Evolutionary conservation across 2,888 invertebrate genomes (phyloP), one percentile per base, ranked within the genome.

Genomic region (Scaptodrosophila latifasciaeformis): DNA sequence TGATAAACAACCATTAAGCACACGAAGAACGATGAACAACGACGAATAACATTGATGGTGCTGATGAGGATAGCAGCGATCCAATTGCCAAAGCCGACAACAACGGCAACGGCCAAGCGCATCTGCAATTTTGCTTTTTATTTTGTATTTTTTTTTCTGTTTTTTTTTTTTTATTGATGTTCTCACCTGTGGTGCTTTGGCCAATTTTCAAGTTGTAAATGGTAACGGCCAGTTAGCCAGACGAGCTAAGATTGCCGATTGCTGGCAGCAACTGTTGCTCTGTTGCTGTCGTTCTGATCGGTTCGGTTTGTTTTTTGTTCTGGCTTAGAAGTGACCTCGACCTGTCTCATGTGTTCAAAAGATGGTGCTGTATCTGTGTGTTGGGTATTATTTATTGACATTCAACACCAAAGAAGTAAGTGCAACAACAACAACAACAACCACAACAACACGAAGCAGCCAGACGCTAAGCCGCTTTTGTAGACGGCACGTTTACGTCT

Each of bases 351-450:
- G 75, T 66, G 62, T 66, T 63, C 62, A 48, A 30, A 49, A 21
- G 40, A 10, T 51, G 18, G 21, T 24, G 39, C 40, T 58, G 52
- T 47, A 40, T 34, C 24, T 17, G 12, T 29, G 1, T 10, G 69
- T 69, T 72, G 60, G 46, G 43, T 62, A 83, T 82, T 82, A 84
- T 84, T 82, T 84, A 84, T 82, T 75, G 82, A 71, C 82, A 77
- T 74, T 76, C 76, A 76, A 69, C n/a, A n/a, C n/a, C n/a, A n/a
- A n/a, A n/a, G n/a, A n/a, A n/a, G n/a, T n/a, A n/a, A n/a, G n/a
- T 59, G 58, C 31, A 59, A 39, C 45, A 47, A 52, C 24, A 24
- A 21, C 24, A 24, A 42, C 21, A 12, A 15, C 42, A 42, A 47
- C 34, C 47, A 29, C 18, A 19, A 39, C 42, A 49, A 45, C 17